Conservation (phyloP, 2,797 vertebrate genomes). For the Phylloscopus collybita region DNA sequence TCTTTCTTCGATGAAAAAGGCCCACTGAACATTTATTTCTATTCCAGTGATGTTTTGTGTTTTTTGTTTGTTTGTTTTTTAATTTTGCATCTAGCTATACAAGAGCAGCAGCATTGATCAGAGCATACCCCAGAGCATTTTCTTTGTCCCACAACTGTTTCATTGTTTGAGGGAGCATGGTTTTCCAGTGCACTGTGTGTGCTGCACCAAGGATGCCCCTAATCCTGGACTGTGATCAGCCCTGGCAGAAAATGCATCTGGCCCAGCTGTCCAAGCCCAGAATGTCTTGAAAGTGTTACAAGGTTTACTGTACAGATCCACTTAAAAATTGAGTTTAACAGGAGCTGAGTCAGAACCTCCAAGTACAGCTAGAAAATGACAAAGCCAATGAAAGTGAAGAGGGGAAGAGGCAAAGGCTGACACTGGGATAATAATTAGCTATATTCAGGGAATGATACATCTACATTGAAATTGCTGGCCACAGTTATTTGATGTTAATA, state of each 20-base stretch:
- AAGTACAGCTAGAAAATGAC: neutral
- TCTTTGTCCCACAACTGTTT: neutral
- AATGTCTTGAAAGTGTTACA: neutral
- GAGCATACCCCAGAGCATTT: neutral
- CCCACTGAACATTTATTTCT: neutral
- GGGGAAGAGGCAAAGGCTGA: neutral
- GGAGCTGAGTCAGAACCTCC: neutral
- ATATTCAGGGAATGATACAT: neutral
- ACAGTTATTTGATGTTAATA: conserved; percentile 25
- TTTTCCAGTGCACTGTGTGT: neutral
- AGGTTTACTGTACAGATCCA: neutral
- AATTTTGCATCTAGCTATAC: neutral
- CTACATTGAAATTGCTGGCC: neutral
- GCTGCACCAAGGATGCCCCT: neutral
- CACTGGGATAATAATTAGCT: neutral
- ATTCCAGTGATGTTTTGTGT: neutral
- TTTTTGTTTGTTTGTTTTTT: no score
- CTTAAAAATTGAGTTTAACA: conserved; percentile 11
- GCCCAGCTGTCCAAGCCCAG: neutral
- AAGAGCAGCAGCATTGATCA: neutral
- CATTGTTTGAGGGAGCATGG: neutral
- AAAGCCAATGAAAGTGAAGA: neutral
- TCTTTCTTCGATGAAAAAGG: neutral
- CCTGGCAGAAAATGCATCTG: neutral
- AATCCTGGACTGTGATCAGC: neutral